Evolutionary conservation across 2,113 vertebrate species (phyloP).

Genomic region (Hyperopisus bebe): DNA sequence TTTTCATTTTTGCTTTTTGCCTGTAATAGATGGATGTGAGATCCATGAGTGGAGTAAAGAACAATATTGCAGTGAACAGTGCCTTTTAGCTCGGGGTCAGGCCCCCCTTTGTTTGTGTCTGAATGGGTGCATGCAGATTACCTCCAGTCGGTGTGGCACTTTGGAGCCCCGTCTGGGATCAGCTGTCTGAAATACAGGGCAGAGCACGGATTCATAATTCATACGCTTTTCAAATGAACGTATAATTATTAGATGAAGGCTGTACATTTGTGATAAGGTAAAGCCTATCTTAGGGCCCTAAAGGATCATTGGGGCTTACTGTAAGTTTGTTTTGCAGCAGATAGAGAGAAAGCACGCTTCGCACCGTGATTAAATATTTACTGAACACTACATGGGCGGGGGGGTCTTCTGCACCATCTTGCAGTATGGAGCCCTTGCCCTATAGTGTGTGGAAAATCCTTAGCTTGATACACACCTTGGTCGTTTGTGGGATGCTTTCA

Average conservation of each 20-base stretch:
- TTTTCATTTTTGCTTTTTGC: neutral
- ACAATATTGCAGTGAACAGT: neutral
- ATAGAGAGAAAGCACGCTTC: neutral
- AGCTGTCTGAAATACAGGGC: neutral
- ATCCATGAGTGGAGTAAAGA: neutral
- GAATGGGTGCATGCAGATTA: neutral
- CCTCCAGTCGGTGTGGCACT: neutral
- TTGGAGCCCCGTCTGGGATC: neutral
- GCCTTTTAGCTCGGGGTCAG: neutral
- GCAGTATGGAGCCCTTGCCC: neutral
- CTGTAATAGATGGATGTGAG: neutral
- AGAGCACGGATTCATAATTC: neutral
- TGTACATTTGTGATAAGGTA: conserved; percentile 5
- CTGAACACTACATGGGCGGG: neutral
- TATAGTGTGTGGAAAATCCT: neutral
- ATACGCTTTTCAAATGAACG: conserved; percentile 2
- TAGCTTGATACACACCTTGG: neutral
- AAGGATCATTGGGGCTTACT: conserved; percentile 20
- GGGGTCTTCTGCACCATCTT: neutral
- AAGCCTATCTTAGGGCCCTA: neutral
- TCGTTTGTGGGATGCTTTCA: neutral
- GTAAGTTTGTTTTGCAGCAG: conserved; percentile 14
- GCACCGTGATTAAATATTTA: conserved; percentile 11
- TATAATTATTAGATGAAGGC: conserved; percentile 23
- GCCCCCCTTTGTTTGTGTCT: neutral